Percentiles rank a stretch among this genome's conserved stretches.
Conservation (phyloP, 2,113 vertebrate species). For the Danio rerio region DNA sequence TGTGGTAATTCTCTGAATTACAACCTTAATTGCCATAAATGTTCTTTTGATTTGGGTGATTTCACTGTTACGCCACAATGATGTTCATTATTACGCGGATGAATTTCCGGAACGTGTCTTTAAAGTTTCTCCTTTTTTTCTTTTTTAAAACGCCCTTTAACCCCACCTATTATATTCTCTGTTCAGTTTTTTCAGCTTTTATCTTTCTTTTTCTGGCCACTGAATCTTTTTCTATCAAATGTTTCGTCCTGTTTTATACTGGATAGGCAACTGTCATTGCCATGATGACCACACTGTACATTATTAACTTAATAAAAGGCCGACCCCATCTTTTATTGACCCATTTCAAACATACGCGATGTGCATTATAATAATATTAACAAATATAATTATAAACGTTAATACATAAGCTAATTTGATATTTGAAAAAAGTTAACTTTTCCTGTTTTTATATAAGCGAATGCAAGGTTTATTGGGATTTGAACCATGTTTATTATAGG, state of each 20-base stretch:
- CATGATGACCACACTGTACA: not conserved
- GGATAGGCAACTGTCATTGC: not conserved
- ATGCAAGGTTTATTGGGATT: not conserved
- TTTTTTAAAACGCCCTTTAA: constrained; percentile 56
- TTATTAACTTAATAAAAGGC: not conserved
- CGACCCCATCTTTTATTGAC: not conserved
- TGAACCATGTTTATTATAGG: not conserved
- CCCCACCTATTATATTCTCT: not conserved
- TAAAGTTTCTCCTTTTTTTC: constrained; percentile 71
- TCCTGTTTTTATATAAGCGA: no score
- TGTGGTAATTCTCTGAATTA: constrained; percentile 98
- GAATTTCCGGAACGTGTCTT: constrained; percentile 75
- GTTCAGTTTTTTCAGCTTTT: not conserved
- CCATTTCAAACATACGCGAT: not conserved
- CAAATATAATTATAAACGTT: no score
- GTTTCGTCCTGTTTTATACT: no score
- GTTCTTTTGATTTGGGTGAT: constrained; percentile 99
- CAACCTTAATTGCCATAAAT: constrained; percentile 98
- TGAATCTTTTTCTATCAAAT: not conserved
- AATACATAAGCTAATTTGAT: no score
- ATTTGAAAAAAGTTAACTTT: no score
- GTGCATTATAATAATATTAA: no score
- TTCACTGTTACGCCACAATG: constrained; percentile 83
- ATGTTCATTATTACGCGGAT: constrained; percentile 77
- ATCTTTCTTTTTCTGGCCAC: not conserved